phyloP scores from a whole-genome alignment of 2,113 vertebrate species.

The Sapajus apella region DNA sequence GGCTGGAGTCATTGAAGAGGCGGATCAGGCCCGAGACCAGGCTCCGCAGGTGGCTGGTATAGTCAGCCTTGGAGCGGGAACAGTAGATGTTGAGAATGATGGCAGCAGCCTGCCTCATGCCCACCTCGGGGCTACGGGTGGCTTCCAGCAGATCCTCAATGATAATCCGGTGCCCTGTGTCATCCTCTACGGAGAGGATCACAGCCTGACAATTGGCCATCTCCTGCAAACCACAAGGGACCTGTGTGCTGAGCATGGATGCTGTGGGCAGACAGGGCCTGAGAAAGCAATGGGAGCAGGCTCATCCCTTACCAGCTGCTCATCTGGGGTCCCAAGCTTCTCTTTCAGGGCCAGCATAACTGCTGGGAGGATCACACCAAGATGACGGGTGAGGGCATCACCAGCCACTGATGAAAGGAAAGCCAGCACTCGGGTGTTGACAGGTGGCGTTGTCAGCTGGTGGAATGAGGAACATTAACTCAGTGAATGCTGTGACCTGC shows the following conservation, averaged over 20 bases:
- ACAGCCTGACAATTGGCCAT: slow-evolving; percentile 95
- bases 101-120: slow-evolving; percentile 93
- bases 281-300: fast-evolving
- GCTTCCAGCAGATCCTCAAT: slow-evolving; percentile 96
- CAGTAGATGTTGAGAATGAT: slow-evolving; percentile 97
- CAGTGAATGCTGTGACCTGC: not conserved
- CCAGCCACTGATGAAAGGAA: slow-evolving; percentile 98
- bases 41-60: slow-evolving; percentile 90
- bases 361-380: slow-evolving; percentile 96
- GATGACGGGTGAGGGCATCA: slow-evolving; percentile 95
- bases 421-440: slow-evolving; percentile 96
- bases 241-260: not conserved
- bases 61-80: slow-evolving; percentile 94
- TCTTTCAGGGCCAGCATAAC: slow-evolving; percentile 95
- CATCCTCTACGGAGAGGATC: slow-evolving; percentile 96
- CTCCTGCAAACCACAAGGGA: slow-evolving; percentile 86
- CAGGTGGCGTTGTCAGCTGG: slow-evolving; percentile 93
- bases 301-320: slow-evolving; percentile 86
- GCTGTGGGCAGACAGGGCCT: fast-evolving
- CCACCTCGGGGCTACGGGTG: slow-evolving; percentile 91
- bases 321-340: slow-evolving; percentile 92
- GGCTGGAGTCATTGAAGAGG: slow-evolving; percentile 94
- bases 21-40: slow-evolving; percentile 95
- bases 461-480: not conserved
- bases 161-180: slow-evolving; percentile 95